These are phyloP conservation scores for Axea sp. DNA, from an alignment of 2,888 invertebrate genomes.

Conservation along the genomic window DNA sequence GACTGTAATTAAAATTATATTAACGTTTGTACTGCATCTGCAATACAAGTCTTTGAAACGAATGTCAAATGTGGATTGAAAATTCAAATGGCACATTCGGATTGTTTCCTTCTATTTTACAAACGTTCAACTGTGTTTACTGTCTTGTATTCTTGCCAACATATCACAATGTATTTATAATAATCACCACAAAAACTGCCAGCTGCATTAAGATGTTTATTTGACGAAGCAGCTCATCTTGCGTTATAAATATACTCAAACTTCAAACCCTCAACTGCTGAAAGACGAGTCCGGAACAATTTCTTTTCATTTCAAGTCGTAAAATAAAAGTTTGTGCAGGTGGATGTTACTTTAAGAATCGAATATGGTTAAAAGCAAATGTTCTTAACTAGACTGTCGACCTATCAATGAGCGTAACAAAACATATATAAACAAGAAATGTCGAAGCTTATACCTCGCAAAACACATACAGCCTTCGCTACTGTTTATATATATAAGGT, in stretches of 20 bases:
- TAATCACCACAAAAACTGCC: too few species aligned
- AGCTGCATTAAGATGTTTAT: too few species aligned
- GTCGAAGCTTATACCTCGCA: conserved; percentile 73
- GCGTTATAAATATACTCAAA: too few species aligned
- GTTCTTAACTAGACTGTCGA: conserved; percentile 72
- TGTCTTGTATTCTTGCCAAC: conserved; percentile 4
- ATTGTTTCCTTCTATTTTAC: too few species aligned
- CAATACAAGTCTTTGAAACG: too few species aligned
- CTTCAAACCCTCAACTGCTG: not conserved
- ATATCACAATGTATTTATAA: conserved; percentile 24
- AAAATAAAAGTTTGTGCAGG: conserved; percentile 20
- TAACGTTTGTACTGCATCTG: too few species aligned
- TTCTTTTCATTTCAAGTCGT: not conserved
- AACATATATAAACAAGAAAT: conserved; percentile 60
- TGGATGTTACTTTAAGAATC: conserved; percentile 17
- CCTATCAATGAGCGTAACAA: conserved; percentile 65
- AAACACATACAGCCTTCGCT: conserved; percentile 69
- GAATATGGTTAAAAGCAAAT: too few species aligned
- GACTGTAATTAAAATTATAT: not conserved
- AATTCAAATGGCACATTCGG: too few species aligned
- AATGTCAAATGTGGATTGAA: too few species aligned
- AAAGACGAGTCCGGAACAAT: conserved; percentile 6
- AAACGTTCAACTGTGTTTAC: too few species aligned
- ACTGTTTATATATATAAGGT: conserved; percentile 68
- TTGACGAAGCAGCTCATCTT: too few species aligned